Evolutionary conservation across 2,888 invertebrate species (phyloP), one percentile per base, ranked within the genome.

Genomic region (Drosophila anomalata): DNA sequence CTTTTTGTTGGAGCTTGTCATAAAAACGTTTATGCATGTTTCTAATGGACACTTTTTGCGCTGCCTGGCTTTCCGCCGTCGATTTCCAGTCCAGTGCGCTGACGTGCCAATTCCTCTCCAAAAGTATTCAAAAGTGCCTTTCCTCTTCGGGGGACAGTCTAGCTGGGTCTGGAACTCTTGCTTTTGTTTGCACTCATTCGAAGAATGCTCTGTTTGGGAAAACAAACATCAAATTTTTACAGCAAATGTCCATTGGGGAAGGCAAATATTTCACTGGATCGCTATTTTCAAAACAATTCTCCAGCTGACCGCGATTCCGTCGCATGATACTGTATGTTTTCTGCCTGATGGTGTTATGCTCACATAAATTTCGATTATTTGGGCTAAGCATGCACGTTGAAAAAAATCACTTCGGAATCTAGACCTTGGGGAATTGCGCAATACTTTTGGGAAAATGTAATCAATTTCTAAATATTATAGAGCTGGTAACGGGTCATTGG

Each of bases 41-140:
- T 71, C 44, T 79, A 85, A 81, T 87, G 78, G 81, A 87, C 87
- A 82, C 75, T 87, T 82, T 82, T 87, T 77, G 86, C 70, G 62
- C 44, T 72, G 65, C 56, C 54, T 59, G 55, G 60, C 73, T 71
- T 78, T 87, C 60, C 78, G 82, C 62, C 47, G 14, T 4, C 17
- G 44, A 67, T 79, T 84, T 84, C 88, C 86, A 79, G 80, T 71
- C 70, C 73, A 82, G 67, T 76, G 88, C 69, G 76, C 79, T 75
- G 73, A 87, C 85, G 79, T 69, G 54, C 61, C 48, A 61, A 61
- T 61, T 62, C 47, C n/a, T 41, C 3, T 17, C 22, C 47, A 60
- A 47, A 60, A 59, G 8, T 31, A 48, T 31, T 61, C 33, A 36
- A 36, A 33, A 60, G 33, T 54, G 12, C 44, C 17, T 29, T 53